Evolutionary conservation across 2,888 invertebrate genomes (phyloP), one percentile per base, ranked within the genome.

Genomic region (Orthosia gothica): DNA sequence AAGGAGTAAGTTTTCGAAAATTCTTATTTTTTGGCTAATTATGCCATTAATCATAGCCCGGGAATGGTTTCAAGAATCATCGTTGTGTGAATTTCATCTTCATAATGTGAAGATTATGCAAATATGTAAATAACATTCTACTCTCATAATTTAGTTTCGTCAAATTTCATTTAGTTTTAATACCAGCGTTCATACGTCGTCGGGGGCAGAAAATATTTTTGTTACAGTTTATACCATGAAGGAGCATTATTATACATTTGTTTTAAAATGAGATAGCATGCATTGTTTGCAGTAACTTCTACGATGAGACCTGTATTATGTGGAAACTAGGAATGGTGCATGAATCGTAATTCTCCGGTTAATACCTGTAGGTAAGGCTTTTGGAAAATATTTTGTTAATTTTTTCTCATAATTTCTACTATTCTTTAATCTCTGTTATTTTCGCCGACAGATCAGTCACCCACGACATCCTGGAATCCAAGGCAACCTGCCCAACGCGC

Each of bases 41-140:
- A 76, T 76, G 69, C 54, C 73, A 65, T 85, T 71, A 76, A 70
- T 86, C 74, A 79, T 67, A 69, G 76, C 73, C 70, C 54, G 26
- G 65, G 69, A 76, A 68, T 72, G 62, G 75, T 67, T 62, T 69
- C 72, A 82, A 40, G 74, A 76, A 74, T 82, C 75, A 81, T 66
- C 79, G 76, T 75, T 76, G 74, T 75, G 81, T 79, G 75, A 83
- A 85, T 85, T 86, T 81, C 74, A 85, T 85, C 77, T 85, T 77
- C 83, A 66, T 76, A 86, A 87, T 76, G 86, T 78, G 63, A 74
- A 76, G 86, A 86, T 87, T 85, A 86, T 87, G 81, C 71, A 85
- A 86, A 87, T 85, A 73, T 50, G 58, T 81, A 82, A 75, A 85
- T 85, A 77, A 83, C 63, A 80, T 79, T 87, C 59, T 71, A 54